phyloP scores from a whole-genome alignment of 2,888 invertebrate genomes.

The Halocaridina rubra region DNA sequence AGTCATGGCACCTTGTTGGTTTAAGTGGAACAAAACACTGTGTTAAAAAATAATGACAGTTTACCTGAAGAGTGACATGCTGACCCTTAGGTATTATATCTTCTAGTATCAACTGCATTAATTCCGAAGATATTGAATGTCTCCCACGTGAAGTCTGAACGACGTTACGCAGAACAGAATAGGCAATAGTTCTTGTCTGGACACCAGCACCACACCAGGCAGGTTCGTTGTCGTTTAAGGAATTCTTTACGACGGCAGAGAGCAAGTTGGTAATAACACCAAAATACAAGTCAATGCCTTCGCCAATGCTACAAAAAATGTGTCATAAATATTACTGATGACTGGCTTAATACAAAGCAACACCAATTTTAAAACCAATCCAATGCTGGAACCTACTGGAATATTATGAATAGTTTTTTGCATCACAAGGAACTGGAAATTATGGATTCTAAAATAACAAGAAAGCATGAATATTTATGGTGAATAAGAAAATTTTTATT shows the following conservation, averaged over 20 bases:
- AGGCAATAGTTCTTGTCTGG: slow-evolving; percentile 29
- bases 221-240: background rate
- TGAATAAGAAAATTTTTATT: too few species aligned
- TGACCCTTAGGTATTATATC: slow-evolving; percentile 31
- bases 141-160: slow-evolving; percentile 19
- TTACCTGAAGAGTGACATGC: slow-evolving; percentile 32
- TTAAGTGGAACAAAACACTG: too few species aligned
- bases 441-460: too few species aligned
- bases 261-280: slow-evolving; percentile 6
- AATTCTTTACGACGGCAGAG: background rate
- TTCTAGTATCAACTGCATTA: background rate
- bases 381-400: too few species aligned
- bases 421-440: too few species aligned
- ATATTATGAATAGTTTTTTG: too few species aligned
- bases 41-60: too few species aligned
- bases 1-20: too few species aligned
- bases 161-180: slow-evolving; percentile 15
- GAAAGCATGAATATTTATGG: too few species aligned
- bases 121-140: background rate
- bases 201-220: slow-evolving; percentile 6
- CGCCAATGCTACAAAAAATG: slow-evolving; percentile 4
- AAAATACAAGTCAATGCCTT: slow-evolving; percentile 25
- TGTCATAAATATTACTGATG: too few species aligned
- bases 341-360: too few species aligned
- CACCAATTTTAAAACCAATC: too few species aligned